Conservation (phyloP, 2,888 invertebrate species). For the Urechis unicinctus region DNA sequence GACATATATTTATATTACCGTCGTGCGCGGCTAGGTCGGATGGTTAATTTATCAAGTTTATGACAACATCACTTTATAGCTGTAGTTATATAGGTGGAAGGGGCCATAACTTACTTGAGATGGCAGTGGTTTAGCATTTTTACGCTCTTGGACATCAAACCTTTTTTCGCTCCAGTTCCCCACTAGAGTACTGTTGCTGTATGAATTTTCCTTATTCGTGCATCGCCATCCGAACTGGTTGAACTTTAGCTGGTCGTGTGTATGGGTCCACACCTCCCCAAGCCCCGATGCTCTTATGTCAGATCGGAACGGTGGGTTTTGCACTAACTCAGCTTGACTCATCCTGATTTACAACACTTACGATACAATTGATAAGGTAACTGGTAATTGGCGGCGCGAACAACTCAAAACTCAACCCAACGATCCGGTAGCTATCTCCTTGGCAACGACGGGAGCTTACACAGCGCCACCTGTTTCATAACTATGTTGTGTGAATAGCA, state of each 20-base stretch:
- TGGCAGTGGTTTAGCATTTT: slow-evolving; percentile 34
- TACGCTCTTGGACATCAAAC: slow-evolving; percentile 33
- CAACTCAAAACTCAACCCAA: too few species aligned
- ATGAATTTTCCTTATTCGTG: slow-evolving; percentile 36
- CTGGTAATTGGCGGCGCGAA: too few species aligned
- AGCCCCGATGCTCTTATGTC: not conserved
- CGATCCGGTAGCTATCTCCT: too few species aligned
- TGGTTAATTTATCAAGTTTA: too few species aligned
- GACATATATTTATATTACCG: too few species aligned
- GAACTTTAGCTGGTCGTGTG: not conserved
- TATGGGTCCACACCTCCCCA: not conserved
- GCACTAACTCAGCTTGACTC: not conserved
- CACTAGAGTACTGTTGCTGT: slow-evolving; percentile 30
- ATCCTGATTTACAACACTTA: too few species aligned
- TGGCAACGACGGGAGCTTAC: too few species aligned
- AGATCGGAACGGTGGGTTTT: not conserved
- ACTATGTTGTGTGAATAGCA: too few species aligned
- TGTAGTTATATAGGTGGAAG: not conserved
- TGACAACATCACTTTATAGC: not conserved
- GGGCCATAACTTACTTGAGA: slow-evolving; percentile 32
- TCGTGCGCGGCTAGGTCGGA: too few species aligned
- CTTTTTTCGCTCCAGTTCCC: slow-evolving; percentile 46
- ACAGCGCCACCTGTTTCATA: too few species aligned
- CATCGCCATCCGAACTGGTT: not conserved
- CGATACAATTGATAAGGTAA: too few species aligned